phyloP scores from a whole-genome alignment of 2,797 vertebrate genomes.

The Aselliscus stoliczkanus region DNA sequence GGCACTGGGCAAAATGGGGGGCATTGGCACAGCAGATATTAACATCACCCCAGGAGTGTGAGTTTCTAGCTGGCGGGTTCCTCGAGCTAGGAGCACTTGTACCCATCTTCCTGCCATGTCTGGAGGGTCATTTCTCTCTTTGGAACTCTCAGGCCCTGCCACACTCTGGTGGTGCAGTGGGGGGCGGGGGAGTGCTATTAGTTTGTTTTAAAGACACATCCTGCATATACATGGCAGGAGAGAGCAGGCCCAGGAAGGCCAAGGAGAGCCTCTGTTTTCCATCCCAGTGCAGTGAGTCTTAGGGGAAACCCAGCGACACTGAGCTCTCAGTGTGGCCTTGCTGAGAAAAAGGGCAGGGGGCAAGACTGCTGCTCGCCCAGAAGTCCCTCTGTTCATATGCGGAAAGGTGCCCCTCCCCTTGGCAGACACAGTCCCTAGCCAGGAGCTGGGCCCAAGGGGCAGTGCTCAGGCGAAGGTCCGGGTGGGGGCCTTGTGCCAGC shows the following conservation, averaged over 20 bases:
- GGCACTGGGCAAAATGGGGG: fast-evolving
- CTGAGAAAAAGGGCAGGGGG: not conserved
- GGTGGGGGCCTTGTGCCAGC: too few species aligned
- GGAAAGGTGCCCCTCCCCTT: not conserved
- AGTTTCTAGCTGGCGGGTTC: fast-evolving
- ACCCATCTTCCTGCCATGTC: fast-evolving
- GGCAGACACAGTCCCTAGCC: not conserved
- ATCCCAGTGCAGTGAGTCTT: fast-evolving
- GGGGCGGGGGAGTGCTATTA: too few species aligned
- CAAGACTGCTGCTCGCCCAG: fast-evolving
- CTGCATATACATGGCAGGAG: fast-evolving
- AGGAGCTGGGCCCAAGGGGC: fast-evolving
- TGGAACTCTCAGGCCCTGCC: not conserved
- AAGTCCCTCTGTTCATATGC: not conserved
- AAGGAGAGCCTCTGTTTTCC: not conserved
- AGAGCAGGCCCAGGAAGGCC: fast-evolving
- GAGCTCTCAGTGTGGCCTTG: too few species aligned
- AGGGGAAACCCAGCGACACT: fast-evolving
- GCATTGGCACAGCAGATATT: fast-evolving
- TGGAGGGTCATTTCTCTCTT: not conserved
- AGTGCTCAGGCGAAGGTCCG: not conserved
- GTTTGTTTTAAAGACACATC: not conserved
- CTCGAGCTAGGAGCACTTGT: not conserved
- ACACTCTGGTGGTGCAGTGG: fast-evolving
- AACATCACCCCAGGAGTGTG: fast-evolving